Evolutionary conservation across 2,113 vertebrate genomes (phyloP), one percentile per base, ranked within the genome.

Genomic region (Raja brachyura): DNA sequence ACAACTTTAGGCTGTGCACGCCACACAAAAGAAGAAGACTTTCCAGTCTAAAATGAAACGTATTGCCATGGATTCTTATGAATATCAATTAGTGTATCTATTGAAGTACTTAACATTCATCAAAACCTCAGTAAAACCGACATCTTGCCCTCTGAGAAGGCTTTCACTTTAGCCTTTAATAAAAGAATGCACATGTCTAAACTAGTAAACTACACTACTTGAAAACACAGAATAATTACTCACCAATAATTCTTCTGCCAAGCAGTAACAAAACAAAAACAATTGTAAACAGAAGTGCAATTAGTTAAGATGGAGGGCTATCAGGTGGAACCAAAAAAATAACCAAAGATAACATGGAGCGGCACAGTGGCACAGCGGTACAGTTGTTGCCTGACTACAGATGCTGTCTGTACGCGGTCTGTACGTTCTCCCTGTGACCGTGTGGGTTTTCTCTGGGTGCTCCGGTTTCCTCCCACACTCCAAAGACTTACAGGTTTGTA

Each of bases 121-220:
- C 59, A 86, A 63, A 61, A 86, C 28, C n/a, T 88, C n/a, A 88
- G 22, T 92, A 63, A 92, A 92, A 92, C 33, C 73, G 66, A 48
- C 86, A 63, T 92, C 93, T 61, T 28, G 31, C 94, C 94, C 93
- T 94, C 93, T 94, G 94, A 93, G 25, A 93, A 93, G 94, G 94
- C 94, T 94, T 93, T 94, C 94, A 94, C 94, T 94, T 96, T 94
- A 93, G 66, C 66, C 93, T 79, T 88, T 95, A 94, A 93, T 93
- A 94, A 94, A 95, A 94, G 94, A 95, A 94, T 95, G 94, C 95
- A 94, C 93, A 94, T 0, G 14, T 94, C 94, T 95, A 94, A 95
- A 95, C 94, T 63, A 95, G 94, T 94, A 94, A 94, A 94, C 28
- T 73, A 73, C 39, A 73, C 39, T 74, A 54, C 2, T 93, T 20